Evolutionary conservation across 2,113 vertebrate species (phyloP).

Genomic region (Lampris megalopsis): DNA sequence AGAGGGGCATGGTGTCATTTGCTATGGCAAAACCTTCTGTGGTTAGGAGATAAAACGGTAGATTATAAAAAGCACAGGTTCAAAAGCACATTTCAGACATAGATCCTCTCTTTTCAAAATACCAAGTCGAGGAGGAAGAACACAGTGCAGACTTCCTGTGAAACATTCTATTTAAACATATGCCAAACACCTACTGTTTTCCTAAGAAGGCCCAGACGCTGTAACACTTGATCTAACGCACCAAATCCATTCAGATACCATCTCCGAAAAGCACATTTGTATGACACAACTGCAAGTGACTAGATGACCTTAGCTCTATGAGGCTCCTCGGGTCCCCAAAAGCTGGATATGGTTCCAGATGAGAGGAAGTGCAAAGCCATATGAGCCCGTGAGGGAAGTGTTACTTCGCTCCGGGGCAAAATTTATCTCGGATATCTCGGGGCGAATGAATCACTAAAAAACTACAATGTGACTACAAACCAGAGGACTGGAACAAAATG

Average conservation of each 20-base stretch:
- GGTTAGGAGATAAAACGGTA: constrained; percentile 20
- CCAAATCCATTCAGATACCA: constrained; percentile 45
- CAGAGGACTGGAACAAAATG: constrained; percentile 16
- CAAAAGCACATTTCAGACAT: background rate
- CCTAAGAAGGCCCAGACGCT: background rate
- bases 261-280: constrained; percentile 50
- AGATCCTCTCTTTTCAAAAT: constrained; percentile 13
- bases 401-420: constrained; percentile 27
- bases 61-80: background rate
- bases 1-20: constrained; percentile 24
- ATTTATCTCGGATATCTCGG: constrained; percentile 24
- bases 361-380: constrained; percentile 55
- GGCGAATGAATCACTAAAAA: constrained; percentile 2
- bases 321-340: constrained; percentile 32
- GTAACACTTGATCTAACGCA: constrained; percentile 32
- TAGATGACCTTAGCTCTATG: constrained; percentile 37
- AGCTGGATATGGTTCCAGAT: constrained; percentile 60
- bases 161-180: constrained; percentile 31
- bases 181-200: constrained; percentile 29
- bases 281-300: constrained; percentile 22
- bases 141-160: constrained; percentile 9
- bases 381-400: constrained; percentile 31
- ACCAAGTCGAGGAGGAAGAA: background rate
- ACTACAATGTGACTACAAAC: constrained; percentile 2
- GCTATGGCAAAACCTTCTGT: constrained; percentile 27